Evolutionary conservation across 1,140 invertebrate genomes (phyloP).

Genomic region (Pogonognathellus flavescens): DNA sequence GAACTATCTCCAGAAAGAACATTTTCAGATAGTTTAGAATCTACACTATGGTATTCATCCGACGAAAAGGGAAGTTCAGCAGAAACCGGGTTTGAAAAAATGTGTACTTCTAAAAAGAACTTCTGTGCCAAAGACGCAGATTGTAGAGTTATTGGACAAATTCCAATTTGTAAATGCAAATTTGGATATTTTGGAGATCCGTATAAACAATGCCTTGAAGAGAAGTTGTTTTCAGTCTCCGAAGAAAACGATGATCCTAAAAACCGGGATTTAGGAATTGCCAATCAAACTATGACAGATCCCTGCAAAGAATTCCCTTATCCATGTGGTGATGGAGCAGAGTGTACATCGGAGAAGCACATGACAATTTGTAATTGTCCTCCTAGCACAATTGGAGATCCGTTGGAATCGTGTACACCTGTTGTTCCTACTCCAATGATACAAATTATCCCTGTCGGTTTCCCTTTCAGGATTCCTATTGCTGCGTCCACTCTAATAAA

Average conservation of each 20-base stretch:
- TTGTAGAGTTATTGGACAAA: constrained; percentile 9
- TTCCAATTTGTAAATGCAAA: constrained; percentile 80
- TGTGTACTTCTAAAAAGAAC: neutral
- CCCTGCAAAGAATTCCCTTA: neutral
- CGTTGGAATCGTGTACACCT: neutral
- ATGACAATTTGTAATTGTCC: constrained; percentile 10
- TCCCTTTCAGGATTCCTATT: constrained; percentile 15
- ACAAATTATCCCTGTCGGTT: neutral
- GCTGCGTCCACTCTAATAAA: neutral
- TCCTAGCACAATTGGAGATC: neutral
- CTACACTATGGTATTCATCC: neutral
- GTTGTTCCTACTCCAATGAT: neutral
- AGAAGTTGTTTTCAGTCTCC: neutral
- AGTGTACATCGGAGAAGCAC: neutral
- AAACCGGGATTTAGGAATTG: constrained; percentile 1
- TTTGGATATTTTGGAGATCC: constrained; percentile 80
- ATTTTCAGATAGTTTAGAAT: constrained; percentile 20
- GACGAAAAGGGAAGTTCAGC: constrained; percentile 19
- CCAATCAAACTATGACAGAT: neutral
- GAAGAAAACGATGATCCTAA: neutral
- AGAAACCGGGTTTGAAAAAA: neutral
- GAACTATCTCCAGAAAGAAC: constrained; percentile 18
- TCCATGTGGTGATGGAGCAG: constrained; percentile 9
- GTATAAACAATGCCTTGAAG: constrained; percentile 73
- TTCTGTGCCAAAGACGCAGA: neutral